These are phyloP conservation scores for Apteryx mantelli DNA, from an alignment of 2,113 vertebrate genomes.

Conservation along the genomic window DNA sequence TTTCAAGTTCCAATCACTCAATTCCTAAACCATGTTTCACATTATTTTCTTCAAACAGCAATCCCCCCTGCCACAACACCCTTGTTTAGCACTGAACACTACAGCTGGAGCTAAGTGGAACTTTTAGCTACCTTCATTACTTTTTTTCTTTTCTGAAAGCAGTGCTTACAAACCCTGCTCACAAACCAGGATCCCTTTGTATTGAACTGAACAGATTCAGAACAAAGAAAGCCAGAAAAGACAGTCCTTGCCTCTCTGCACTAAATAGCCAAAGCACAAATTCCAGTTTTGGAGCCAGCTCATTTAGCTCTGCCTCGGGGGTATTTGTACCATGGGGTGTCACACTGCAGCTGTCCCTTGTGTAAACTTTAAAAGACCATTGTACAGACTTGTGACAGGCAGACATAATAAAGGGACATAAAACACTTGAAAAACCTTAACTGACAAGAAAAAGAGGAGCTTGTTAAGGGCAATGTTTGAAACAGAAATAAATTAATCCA, in stretches of 20 bases:
- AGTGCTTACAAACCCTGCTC: background rate
- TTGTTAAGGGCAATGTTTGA: background rate
- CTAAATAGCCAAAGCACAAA: background rate
- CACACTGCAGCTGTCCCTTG: background rate
- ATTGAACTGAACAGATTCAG: background rate
- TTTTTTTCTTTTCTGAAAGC: background rate
- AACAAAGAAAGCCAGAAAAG: background rate
- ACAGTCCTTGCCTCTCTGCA: background rate
- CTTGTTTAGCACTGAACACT: background rate
- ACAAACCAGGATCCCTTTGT: background rate
- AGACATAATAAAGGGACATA: background rate
- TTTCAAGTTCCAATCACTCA: background rate
- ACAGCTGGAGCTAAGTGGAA: fast-evolving
- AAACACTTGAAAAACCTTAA: constrained; percentile 14
- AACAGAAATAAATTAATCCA: constrained; percentile 27
- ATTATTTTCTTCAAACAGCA: background rate
- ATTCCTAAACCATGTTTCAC: background rate
- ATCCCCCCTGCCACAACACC: background rate
- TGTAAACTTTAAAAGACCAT: constrained; percentile 10
- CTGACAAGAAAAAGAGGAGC: background rate
- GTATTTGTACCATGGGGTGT: background rate
- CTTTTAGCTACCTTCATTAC: background rate
- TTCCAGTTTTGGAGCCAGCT: background rate
- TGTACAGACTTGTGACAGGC: background rate
- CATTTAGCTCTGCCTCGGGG: constrained; percentile 10